Evolutionary conservation across 1,140 invertebrate species (phyloP).

Genomic region (Drosophila pruinosa): DNA sequence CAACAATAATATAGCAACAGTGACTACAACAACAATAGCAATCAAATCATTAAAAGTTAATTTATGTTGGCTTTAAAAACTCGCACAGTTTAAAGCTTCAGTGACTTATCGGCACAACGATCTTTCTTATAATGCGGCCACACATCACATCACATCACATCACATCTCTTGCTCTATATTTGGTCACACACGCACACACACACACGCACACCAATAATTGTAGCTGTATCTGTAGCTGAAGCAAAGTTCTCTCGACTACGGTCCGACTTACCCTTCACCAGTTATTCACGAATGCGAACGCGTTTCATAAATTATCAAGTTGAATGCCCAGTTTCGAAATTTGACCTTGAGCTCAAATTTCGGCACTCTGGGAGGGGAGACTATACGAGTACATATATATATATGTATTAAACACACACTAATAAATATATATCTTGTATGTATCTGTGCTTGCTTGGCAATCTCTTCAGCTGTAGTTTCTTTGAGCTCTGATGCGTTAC

Average conservation of each 20-base stretch:
- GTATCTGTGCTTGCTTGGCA: constrained; percentile 20
- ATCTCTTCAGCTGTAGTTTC: constrained; percentile 40
- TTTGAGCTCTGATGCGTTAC: constrained; percentile 50
- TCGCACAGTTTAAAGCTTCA: constrained; percentile 16
- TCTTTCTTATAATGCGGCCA: constrained; percentile 32
- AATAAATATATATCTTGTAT: not conserved
- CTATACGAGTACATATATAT: not conserved
- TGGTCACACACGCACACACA: constrained; percentile 8
- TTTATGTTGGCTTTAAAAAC: constrained; percentile 33
- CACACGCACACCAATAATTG: not conserved
- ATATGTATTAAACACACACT: constrained; percentile 10
- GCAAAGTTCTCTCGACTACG: constrained; percentile 24
- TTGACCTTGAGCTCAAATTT: constrained; percentile 79
- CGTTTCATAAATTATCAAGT: constrained; percentile 82
- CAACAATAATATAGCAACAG: not conserved
- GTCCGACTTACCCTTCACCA: constrained; percentile 53
- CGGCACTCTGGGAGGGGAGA: constrained; percentile 41
- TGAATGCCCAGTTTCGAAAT: constrained; percentile 80
- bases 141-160: constrained; percentile 19
- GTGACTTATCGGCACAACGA: constrained; percentile 33
- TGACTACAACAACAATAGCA: constrained; percentile 1
- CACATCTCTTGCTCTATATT: constrained; percentile 37
- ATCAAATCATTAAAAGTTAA: constrained; percentile 39
- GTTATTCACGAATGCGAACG: constrained; percentile 71
- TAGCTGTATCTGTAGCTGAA: constrained; percentile 22